A percentile compares a stretch with the other conserved stretches of the same genome.
phyloP scores from a whole-genome alignment of 2,888 invertebrate genomes.

The Pyrrhosoma nymphula region DNA sequence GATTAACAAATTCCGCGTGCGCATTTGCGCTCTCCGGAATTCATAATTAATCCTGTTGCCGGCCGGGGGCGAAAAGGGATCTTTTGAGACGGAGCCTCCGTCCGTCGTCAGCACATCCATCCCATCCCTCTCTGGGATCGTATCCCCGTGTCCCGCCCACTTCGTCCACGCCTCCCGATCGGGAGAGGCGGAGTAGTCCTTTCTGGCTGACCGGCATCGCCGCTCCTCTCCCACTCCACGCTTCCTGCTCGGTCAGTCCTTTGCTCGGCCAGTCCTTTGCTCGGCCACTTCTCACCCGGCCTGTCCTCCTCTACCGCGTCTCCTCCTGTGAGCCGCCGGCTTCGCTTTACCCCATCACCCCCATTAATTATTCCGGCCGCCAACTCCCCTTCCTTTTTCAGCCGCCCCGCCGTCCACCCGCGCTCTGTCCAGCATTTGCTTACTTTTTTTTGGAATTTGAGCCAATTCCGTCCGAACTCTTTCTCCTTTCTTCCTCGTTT shows the following conservation, averaged over 20 bases:
- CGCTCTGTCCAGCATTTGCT: neutral
- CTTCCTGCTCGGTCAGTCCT: neutral
- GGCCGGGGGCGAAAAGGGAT: neutral
- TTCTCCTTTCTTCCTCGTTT: neutral
- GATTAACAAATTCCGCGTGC: slow-evolving; percentile 58
- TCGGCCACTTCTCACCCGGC: neutral
- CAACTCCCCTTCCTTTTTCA: neutral
- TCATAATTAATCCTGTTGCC: slow-evolving; percentile 48
- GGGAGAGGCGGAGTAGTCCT: neutral
- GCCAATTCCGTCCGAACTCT: neutral
- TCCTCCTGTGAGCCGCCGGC: neutral
- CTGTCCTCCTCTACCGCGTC: neutral
- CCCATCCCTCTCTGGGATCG: neutral
- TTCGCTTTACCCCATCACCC: neutral
- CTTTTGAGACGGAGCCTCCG: neutral
- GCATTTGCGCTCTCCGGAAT: slow-evolving; percentile 46
- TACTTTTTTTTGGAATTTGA: neutral
- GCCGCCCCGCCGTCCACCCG: neutral
- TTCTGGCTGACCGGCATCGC: neutral
- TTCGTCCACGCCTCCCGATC: neutral
- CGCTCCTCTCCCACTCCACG: neutral
- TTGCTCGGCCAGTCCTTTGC: neutral
- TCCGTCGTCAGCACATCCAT: neutral
- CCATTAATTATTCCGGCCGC: slow-evolving; percentile 21
- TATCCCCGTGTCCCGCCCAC: neutral